phyloP scores from a whole-genome alignment of 2,797 vertebrate genomes.

The Hephaestus fuliginosus region DNA sequence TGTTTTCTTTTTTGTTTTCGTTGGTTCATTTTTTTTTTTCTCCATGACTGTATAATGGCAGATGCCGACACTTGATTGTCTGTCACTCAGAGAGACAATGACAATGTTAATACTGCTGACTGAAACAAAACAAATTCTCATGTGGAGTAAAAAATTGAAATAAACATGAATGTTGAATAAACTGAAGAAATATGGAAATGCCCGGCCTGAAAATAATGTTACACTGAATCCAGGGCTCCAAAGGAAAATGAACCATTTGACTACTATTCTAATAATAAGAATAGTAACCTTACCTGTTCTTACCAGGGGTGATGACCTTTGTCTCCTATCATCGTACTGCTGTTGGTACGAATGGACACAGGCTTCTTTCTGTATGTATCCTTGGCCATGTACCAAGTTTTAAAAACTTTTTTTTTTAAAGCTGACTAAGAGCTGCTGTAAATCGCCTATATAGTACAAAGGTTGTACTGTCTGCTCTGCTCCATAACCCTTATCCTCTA shows the following conservation, averaged over 20 bases:
- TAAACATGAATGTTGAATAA: too few relatives aligned
- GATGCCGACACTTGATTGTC: slow-evolving; percentile 3
- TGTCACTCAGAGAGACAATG: neutral
- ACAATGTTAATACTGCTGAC: neutral
- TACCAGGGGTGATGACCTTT: neutral
- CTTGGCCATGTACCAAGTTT: neutral
- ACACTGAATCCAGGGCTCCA: neutral
- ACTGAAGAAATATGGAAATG: too few relatives aligned
- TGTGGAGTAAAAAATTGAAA: neutral
- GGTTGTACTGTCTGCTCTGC: slow-evolving; percentile 2
- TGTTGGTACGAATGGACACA: neutral
- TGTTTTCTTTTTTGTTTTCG: neutral
- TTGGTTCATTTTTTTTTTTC: neutral
- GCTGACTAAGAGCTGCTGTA: neutral
- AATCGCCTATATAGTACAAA: neutral
- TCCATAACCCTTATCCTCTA: neutral
- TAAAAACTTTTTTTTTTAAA: too few relatives aligned
- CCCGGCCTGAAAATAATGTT: neutral
- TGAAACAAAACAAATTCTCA: neutral
- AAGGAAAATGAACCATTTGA: neutral
- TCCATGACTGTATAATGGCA: neutral
- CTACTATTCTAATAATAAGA: neutral
- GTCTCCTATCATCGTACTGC: neutral
- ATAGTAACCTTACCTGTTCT: neutral
- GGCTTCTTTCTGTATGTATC: neutral